Base-by-base conservation (phyloP, 2,113 vertebrate genomes). In the Poeciliopsis occidentalis region DNA sequence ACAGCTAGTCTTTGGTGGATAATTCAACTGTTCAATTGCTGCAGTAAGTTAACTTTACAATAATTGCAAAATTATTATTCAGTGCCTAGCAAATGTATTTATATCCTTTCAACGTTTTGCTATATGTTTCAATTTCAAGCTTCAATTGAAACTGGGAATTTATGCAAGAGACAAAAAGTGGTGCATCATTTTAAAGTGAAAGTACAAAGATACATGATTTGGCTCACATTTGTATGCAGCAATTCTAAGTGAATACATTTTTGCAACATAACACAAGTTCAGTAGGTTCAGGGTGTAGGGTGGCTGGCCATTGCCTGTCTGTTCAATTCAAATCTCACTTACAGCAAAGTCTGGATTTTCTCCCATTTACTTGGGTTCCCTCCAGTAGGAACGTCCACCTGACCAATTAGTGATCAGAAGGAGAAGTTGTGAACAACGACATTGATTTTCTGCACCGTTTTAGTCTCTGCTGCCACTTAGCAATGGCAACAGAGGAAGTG, bases 1-100 rank as follows among this genome's bases (percentile, higher is more conserved):
- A 34, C n/a, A 41, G 68, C 67, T 60, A 69, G 57, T 30, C 76
- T 75, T 39, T 63, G 47, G 78, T 68, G 76, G 83, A 73, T 85
- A 73, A 82, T 79, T 87, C 64, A 37, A 74, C 67, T 57, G 8
- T 12, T 34, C 19, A 81, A 66, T 67, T 75, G 61, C 63, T 76
- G 30, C 64, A 72, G 60, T 66, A 44, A 41, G 61, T 51, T 78
- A 74, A 72, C 22, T 60, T 57, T 51, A 70, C 47, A 62, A 63
- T 31, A 17, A 75, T 70, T 54, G 85, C 73, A 57, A 57, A 57
- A n/a, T n/a, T 8, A 57, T n/a, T 24, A 54, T 54, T 22, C 17
- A 54, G 22, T 54, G 24, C 8, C 5, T 57, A 57, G 51, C 4
- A 57, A n/a, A 57, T 3, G 22, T 11, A 57, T n/a, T 57, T 8